A percentile compares a stretch with the other conserved stretches of the same genome.
Evolutionary conservation across 2,797 vertebrate genomes (phyloP).

Genomic region (Oryzias sinensis): DNA sequence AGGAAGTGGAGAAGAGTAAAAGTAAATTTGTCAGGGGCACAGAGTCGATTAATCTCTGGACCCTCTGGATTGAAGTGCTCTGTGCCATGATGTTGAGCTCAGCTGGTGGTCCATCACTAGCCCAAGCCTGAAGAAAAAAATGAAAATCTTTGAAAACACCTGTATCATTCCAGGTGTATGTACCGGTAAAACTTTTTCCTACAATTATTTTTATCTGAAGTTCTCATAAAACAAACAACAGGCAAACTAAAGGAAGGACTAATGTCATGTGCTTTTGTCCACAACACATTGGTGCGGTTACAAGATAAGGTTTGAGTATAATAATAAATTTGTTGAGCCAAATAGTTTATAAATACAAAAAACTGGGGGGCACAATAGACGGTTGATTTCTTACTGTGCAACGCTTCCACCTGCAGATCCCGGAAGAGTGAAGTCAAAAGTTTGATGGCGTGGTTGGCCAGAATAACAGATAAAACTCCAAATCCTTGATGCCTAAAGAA

Average conservation of each 20-base stretch:
- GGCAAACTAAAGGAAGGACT: too few species aligned
- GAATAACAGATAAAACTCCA: conserved; percentile 92
- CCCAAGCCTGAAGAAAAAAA: conserved; percentile 81
- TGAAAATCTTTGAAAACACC: too few species aligned
- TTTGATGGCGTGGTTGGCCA: conserved; percentile 96
- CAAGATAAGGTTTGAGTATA: too few species aligned
- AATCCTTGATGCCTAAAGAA: conserved; percentile 91
- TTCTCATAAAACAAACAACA: too few species aligned
- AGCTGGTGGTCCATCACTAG: conserved; percentile 91
- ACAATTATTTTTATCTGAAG: too few species aligned
- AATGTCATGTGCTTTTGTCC: too few species aligned
- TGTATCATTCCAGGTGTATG: too few species aligned
- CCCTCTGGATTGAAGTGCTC: conserved; percentile 96
- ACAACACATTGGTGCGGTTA: too few species aligned
- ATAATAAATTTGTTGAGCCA: too few species aligned
- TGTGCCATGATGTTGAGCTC: conserved; percentile 95
- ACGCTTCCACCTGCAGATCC: conserved; percentile 94
- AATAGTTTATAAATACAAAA: neutral
- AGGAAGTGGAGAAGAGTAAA: conserved; percentile 94
- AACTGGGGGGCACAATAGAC: neutral
- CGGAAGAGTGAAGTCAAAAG: conserved; percentile 94
- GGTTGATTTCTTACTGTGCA: conserved; percentile 81
- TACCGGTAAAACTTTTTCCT: too few species aligned
- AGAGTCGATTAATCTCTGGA: conserved; percentile 94
- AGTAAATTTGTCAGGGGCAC: conserved; percentile 95